Evolutionary conservation across 2,797 vertebrate species (phyloP).

Genomic region (Gila robusta): DNA sequence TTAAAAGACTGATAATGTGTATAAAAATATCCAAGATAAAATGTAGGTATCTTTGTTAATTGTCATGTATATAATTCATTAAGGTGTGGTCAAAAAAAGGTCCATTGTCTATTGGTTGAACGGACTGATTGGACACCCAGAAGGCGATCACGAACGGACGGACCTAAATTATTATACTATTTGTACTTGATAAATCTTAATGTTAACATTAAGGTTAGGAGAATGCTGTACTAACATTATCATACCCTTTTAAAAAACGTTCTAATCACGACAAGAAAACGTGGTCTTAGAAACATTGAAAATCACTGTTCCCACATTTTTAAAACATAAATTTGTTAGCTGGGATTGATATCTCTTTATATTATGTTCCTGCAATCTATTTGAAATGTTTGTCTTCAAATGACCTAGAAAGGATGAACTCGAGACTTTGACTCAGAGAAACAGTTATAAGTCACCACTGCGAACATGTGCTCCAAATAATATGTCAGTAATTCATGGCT

Average conservation of each 20-base stretch:
- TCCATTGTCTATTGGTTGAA: neutral
- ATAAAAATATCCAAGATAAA: neutral
- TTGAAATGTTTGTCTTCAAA: neutral
- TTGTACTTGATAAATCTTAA: too few species aligned
- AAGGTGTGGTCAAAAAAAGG: too few species aligned
- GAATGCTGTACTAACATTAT: neutral
- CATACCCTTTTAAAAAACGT: neutral
- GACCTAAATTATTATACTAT: too few species aligned
- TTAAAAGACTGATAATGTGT: neutral
- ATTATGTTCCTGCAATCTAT: neutral
- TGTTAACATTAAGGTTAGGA: too few species aligned
- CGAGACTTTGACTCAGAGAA: neutral
- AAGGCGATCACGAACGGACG: too few species aligned
- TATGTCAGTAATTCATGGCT: neutral
- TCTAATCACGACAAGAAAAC: too few species aligned
- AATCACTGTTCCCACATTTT: too few species aligned
- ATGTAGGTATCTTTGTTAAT: neutral
- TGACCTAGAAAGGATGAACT: neutral
- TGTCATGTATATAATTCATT: neutral
- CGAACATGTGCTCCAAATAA: neutral
- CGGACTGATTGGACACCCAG: too few species aligned
- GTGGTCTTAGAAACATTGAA: too few species aligned
- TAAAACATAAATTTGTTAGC: neutral
- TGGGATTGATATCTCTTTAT: neutral
- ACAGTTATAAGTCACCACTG: neutral